Evolutionary conservation across 2,888 invertebrate genomes (phyloP), one percentile per base, ranked within the genome.

Genomic region (Eurytoma californica): DNA sequence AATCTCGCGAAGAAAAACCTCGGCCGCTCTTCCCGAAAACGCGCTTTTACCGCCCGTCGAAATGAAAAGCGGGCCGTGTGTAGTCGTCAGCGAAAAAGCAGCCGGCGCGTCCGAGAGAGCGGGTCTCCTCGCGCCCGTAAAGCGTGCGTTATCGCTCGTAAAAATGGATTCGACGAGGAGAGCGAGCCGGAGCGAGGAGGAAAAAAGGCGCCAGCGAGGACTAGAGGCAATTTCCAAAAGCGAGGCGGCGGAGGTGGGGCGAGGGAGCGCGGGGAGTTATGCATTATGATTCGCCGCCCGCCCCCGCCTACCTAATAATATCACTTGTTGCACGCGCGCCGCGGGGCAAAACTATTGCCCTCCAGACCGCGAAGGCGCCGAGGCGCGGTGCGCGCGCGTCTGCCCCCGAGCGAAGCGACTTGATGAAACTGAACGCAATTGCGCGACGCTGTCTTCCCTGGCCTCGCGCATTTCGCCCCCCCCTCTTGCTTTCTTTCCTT

Each of bases 301-400:
- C 84, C 83, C 84, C 86, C 86, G 84, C 85, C 86, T 85, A 88
- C 86, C 88, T 89, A 88, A 89, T 89, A 89, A 88, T 87, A 86
- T 89, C 89, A 89, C 89, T 89, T 90, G 89, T 89, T 90, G 89
- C 89, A 39, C 82, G 65, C 20, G 18, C 28, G 55, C 49, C 18
- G 20, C 39, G 24, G 53, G 30, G 83, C 82, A 76, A 84, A 85
- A 85, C 85, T 86, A 85, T 63, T 82, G 72, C 72, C 30, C 60
- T 53, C 39, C 14, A 30, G 53, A 79, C 80, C 79, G 72, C 77
- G 78, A 82, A 83, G 82, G 83, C 83, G 81, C 78, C 82, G 18
- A 18, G 39, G 57, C 13, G 18, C 20, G 16, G 16, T 5, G 28
- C 47, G 63, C n/a, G n/a, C 9, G 30, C 12, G 18, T 20, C 14